Percentiles rank a stretch among this genome's conserved stretches.
phyloP scores from a whole-genome alignment of 2,888 invertebrate genomes.

The Cephus rjabovi region DNA sequence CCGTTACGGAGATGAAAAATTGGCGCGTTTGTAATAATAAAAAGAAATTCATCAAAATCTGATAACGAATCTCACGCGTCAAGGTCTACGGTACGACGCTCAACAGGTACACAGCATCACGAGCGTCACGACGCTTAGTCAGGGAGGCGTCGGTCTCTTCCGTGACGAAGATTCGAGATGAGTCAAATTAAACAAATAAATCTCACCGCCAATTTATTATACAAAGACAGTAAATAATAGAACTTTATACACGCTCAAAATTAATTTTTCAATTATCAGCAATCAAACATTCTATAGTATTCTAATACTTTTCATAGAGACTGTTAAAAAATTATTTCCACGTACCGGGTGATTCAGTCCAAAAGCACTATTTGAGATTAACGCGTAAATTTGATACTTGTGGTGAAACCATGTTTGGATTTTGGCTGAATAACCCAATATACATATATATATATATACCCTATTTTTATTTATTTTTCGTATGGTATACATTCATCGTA shows the following conservation, averaged over 20 bases:
- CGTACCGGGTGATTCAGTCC: no score
- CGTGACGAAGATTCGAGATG: neutral
- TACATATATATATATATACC: no score
- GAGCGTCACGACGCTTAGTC: neutral
- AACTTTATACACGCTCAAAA: fast-evolving
- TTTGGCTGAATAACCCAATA: no score
- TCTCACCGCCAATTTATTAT: neutral
- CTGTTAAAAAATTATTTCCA: no score
- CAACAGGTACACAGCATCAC: neutral
- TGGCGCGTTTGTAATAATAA: neutral
- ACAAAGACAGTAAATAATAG: neutral
- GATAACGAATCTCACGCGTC: neutral
- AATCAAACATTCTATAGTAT: no score
- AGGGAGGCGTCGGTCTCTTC: neutral
- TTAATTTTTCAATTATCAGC: no score
- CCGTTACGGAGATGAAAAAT: neutral
- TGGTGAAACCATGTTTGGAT: no score
- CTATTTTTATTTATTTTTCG: no score
- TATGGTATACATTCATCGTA: neutral
- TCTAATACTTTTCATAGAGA: no score
- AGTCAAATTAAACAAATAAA: neutral
- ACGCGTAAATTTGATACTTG: no score
- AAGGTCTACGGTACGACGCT: neutral
- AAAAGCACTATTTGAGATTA: no score
- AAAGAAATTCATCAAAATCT: neutral